These are phyloP conservation scores for Spongilla lacustris DNA, from an alignment of 37 sponge, comb jelly and placozoan genomes.

Conservation along the genomic window DNA sequence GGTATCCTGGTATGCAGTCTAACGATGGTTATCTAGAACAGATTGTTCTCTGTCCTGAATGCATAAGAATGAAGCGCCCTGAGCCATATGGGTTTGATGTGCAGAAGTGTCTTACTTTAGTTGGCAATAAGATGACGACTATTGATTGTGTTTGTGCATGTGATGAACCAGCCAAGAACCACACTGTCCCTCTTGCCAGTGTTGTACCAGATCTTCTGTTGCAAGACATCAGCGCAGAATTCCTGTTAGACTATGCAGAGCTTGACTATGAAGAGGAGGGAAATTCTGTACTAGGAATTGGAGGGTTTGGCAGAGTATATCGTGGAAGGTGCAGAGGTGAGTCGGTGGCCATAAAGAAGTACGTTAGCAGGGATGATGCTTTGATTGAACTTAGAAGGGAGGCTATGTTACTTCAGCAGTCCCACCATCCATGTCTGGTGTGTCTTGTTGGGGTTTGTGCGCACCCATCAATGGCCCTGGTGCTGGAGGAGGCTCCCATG, in stretches of 20 bases:
- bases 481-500: constrained; percentile 89
- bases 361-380: constrained; percentile 50
- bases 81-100: constrained; percentile 56
- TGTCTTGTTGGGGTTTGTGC: constrained; percentile 82
- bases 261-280: constrained; percentile 63
- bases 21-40: constrained; percentile 19
- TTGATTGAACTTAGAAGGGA: constrained; percentile 75
- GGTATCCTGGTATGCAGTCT: constrained; percentile 83
- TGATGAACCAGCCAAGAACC: constrained; percentile 7
- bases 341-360: constrained; percentile 85
- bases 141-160: constrained; percentile 49
- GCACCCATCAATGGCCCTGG: constrained; percentile 82
- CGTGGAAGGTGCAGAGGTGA: constrained; percentile 67
- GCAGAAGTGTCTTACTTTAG: constrained; percentile 28
- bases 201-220: constrained; percentile 89
- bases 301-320: constrained; percentile 90
- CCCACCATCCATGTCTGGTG: constrained; percentile 84
- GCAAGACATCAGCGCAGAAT: constrained; percentile 67
- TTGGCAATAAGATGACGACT: constrained; percentile 31
- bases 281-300: constrained; percentile 72
- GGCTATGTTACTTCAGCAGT: constrained; percentile 68
- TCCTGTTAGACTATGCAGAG: constrained; percentile 67
- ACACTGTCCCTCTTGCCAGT: constrained; percentile 55
- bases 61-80: constrained; percentile 21
- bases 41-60: constrained; percentile 70